These are phyloP conservation scores for Taeniopygia guttata DNA, from an alignment of 2,797 vertebrate species.

Conservation along the genomic window DNA sequence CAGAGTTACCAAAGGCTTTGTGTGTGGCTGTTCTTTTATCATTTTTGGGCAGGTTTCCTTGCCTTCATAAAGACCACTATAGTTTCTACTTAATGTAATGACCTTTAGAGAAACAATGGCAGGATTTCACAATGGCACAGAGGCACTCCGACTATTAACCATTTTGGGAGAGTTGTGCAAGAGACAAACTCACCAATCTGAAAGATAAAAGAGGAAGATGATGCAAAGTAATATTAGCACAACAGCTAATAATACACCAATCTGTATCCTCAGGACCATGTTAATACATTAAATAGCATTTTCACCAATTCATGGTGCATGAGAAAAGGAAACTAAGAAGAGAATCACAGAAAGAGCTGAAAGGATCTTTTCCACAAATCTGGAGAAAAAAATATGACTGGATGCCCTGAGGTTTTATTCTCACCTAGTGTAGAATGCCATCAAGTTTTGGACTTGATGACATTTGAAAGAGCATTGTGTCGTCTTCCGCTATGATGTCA, in stretches of 20 bases:
- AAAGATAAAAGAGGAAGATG: not conserved
- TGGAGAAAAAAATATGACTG: not conserved
- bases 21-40: not conserved
- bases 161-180: not conserved
- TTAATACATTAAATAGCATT: not conserved
- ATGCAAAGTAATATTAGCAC: not conserved
- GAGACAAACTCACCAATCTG: not conserved
- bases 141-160: not conserved
- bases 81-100: not conserved
- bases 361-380: not conserved
- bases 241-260: not conserved
- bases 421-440: not conserved
- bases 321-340: not conserved
- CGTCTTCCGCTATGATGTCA: not conserved
- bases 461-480: not conserved
- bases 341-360: not conserved
- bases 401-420: not conserved
- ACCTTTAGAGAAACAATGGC: conserved; percentile 1
- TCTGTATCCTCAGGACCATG: not conserved
- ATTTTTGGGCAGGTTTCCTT: not conserved
- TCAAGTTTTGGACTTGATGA: not conserved
- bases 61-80: not conserved
- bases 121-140: not conserved
- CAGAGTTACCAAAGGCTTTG: not conserved
- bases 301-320: not conserved